phyloP scores from a whole-genome alignment of 2,113 vertebrate species.

The Phrynosoma platyrhinos region DNA sequence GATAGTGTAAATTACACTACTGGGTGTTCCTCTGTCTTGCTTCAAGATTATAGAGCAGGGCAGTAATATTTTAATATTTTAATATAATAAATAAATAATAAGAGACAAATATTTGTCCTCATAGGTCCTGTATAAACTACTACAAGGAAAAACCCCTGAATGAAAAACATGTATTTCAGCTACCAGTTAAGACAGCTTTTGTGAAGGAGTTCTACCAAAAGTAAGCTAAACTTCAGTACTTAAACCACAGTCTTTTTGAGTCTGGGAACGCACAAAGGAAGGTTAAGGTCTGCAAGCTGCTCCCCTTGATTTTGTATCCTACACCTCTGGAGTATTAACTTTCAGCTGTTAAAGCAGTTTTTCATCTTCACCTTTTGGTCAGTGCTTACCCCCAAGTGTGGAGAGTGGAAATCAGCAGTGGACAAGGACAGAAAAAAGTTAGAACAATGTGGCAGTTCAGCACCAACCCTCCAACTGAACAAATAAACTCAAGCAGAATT shows the following conservation, averaged over 20 bases:
- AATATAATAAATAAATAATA: background rate
- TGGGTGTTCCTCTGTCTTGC: slow-evolving; percentile 8
- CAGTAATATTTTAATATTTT: too few relatives aligned
- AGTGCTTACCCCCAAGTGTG: slow-evolving; percentile 88
- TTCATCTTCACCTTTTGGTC: slow-evolving; percentile 7
- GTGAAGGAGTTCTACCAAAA: slow-evolving; percentile 90
- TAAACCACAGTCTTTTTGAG: background rate
- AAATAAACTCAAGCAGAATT: slow-evolving; percentile 71
- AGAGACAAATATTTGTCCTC: background rate
- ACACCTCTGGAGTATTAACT: background rate
- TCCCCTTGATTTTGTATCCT: background rate
- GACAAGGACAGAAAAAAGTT: slow-evolving; percentile 84
- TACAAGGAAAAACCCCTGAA: slow-evolving; percentile 89
- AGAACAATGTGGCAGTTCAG: slow-evolving; percentile 88
- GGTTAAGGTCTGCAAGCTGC: too few relatives aligned
- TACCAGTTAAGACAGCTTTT: slow-evolving; percentile 86
- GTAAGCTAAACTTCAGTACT: slow-evolving; percentile 73
- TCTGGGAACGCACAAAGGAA: too few relatives aligned
- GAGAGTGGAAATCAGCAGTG: slow-evolving; percentile 88
- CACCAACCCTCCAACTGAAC: slow-evolving; percentile 81
- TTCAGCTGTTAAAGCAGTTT: background rate
- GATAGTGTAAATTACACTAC: background rate
- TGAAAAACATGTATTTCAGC: slow-evolving; percentile 89
- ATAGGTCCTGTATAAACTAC: slow-evolving; percentile 91
- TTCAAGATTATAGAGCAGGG: background rate